These are phyloP conservation scores for Chalcis sispes DNA, from an alignment of 2,888 invertebrate genomes.

Conservation along the genomic window DNA sequence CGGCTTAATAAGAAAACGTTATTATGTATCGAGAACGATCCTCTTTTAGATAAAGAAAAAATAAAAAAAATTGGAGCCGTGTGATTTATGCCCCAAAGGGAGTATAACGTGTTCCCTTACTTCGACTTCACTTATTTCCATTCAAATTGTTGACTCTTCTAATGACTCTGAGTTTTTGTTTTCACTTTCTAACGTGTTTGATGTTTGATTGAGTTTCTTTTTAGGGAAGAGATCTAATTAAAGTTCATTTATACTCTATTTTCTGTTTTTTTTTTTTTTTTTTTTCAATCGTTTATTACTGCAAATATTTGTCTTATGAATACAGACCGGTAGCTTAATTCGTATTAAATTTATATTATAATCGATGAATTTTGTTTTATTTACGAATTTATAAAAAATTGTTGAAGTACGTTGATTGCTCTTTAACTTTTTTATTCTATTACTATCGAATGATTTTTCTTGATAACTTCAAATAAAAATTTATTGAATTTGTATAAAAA, in stretches of 20 bases:
- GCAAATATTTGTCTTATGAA: conserved; percentile 47
- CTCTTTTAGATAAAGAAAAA: conserved; percentile 61
- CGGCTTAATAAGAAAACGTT: conserved; percentile 61
- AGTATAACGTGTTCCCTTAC: not conserved
- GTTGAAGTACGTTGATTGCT: no score
- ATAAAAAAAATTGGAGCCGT: no score
- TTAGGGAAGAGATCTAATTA: no score
- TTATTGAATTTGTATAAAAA: no score
- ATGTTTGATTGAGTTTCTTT: conserved; percentile 49
- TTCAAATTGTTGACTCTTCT: conserved; percentile 42
- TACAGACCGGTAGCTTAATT: conserved; percentile 13
- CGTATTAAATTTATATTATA: not conserved
- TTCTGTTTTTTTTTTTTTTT: conserved; percentile 12
- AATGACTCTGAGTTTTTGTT: conserved; percentile 39
- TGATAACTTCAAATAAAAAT: no score
- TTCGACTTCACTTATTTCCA: conserved; percentile 18
- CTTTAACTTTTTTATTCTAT: no score
- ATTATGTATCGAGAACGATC: conserved; percentile 62
- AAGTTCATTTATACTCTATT: not conserved
- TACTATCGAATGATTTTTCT: no score
- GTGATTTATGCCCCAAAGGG: conserved; percentile 58
- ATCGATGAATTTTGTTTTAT: no score
- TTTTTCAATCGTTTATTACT: conserved; percentile 20
- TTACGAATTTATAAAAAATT: no score
- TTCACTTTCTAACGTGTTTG: not conserved